Evolutionary conservation across 2,888 invertebrate genomes (phyloP).

Genomic region (Orthosia incerta): DNA sequence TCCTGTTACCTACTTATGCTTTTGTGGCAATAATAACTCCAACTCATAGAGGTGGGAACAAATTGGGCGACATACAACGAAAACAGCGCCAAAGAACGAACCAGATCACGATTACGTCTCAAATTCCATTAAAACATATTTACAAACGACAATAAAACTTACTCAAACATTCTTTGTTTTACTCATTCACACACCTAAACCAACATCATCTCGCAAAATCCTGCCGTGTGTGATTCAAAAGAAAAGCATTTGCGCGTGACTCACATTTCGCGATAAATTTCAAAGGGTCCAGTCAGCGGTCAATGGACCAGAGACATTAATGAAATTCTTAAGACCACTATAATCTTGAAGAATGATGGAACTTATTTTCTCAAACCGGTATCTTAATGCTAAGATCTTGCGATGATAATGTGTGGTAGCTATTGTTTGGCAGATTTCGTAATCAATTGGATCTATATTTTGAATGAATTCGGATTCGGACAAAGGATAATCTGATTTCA

Average conservation of each 20-base stretch:
- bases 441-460: constrained; percentile 16
- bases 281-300: constrained; percentile 72
- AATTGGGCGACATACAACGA: background rate
- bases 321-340: constrained; percentile 54
- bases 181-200: constrained; percentile 41
- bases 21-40: background rate
- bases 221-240: constrained; percentile 78
- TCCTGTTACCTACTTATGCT: background rate
- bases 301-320: constrained; percentile 68
- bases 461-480: constrained; percentile 32
- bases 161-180: constrained; percentile 39
- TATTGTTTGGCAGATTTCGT: constrained; percentile 37
- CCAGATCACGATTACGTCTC: background rate
- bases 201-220: constrained; percentile 49
- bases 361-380: constrained; percentile 35
- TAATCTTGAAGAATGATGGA: constrained; percentile 43
- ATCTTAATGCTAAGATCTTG: constrained; percentile 2
- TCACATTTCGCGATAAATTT: constrained; percentile 80
- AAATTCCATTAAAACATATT: constrained; percentile 17
- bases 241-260: constrained; percentile 80
- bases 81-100: background rate
- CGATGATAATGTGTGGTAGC: constrained; percentile 17
- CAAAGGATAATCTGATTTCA: constrained; percentile 18
- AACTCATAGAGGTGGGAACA: background rate
- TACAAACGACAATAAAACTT: constrained; percentile 4